These are phyloP conservation scores for Menura novaehollandiae DNA, from an alignment of 2,113 vertebrate species.

Conservation along the genomic window DNA sequence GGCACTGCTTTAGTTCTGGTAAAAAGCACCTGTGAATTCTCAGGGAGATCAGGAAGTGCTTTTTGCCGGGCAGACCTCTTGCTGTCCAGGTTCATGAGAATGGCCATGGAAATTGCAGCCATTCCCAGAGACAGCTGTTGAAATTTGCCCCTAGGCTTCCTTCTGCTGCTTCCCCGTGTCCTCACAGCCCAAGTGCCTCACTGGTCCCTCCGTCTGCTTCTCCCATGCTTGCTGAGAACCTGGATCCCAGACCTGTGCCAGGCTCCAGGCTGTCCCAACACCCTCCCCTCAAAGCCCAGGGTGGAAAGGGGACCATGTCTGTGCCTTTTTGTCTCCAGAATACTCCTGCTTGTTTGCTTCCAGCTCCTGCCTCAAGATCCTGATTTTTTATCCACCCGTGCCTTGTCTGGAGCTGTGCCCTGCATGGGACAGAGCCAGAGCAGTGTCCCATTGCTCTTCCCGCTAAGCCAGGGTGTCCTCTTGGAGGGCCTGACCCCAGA, in stretches of 20 bases:
- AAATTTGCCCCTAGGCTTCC: not conserved
- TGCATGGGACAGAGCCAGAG: not conserved
- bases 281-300: not conserved
- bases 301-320: not conserved
- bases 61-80: not conserved
- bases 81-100: not conserved
- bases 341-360: accelerated
- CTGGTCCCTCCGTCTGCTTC: not conserved
- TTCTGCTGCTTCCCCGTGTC: not conserved
- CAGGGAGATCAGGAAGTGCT: not conserved
- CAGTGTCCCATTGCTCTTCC: not conserved
- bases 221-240: not conserved
- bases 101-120: not conserved
- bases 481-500: not conserved
- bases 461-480: not conserved
- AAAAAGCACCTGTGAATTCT: not conserved
- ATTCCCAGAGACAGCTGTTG: not conserved
- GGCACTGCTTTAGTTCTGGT: not conserved
- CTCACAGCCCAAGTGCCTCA: not conserved
- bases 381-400: too few relatives aligned
- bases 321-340: not conserved
- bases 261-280: not conserved
- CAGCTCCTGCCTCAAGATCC: not conserved
- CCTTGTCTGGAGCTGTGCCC: not conserved
- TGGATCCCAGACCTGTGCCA: not conserved